These are phyloP conservation scores for Cheilosia vernalis DNA, from an alignment of 2,888 invertebrate genomes.

Conservation along the genomic window DNA sequence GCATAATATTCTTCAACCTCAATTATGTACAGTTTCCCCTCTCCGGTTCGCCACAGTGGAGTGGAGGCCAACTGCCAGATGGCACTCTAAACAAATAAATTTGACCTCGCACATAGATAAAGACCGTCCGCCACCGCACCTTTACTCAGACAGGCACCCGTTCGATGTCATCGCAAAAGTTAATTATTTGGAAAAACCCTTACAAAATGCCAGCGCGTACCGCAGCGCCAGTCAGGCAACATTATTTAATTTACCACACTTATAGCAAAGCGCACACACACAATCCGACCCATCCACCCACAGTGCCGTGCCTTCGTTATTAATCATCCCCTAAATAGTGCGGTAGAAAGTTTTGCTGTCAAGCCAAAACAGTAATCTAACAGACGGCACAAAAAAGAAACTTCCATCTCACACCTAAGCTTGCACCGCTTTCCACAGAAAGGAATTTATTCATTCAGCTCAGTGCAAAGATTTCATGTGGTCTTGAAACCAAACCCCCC, in stretches of 20 bases:
- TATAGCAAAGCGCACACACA: constrained; percentile 1
- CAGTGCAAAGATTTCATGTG: constrained; percentile 68
- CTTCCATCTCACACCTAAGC: constrained; percentile 6
- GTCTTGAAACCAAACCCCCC: constrained; percentile 7
- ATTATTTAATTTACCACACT: constrained; percentile 39
- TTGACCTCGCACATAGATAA: constrained; percentile 30
- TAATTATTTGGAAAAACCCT: constrained; percentile 71
- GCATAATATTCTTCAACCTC: neutral
- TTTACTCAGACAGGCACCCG: constrained; percentile 31
- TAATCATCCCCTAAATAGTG: constrained; percentile 72
- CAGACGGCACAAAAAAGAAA: constrained; percentile 13
- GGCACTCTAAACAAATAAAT: constrained; percentile 12
- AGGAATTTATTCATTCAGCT: constrained; percentile 66
- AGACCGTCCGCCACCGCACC: constrained; percentile 24
- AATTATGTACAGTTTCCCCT: constrained; percentile 1
- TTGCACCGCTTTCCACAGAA: constrained; percentile 5
- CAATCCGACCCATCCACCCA: neutral
- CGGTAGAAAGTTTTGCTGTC: constrained; percentile 68
- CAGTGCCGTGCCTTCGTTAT: constrained; percentile 31
- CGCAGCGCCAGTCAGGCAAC: constrained; percentile 28
- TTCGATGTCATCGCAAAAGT: constrained; percentile 68
- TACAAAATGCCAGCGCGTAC: constrained; percentile 30
- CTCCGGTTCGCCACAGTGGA: neutral
- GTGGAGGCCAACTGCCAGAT: constrained; percentile 26
- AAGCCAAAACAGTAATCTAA: constrained; percentile 58